Conservation (phyloP, 2,888 invertebrate species). For the Loripinus fragilis region DNA sequence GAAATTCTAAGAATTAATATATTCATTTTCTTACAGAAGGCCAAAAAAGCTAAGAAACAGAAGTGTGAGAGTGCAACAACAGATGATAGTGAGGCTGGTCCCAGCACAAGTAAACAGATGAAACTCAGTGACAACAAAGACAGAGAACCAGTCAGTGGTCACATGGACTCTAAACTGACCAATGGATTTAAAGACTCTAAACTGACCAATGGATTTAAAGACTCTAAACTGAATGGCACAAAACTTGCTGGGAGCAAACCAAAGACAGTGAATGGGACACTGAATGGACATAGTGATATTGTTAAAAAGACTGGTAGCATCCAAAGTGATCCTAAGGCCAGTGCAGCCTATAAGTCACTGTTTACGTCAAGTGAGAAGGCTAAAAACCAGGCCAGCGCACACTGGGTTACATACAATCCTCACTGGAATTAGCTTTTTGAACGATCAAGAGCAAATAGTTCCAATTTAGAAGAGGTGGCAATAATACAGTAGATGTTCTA, state of each 20-base stretch:
- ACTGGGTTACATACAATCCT: constrained; percentile 99
- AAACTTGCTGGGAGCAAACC: constrained; percentile 68
- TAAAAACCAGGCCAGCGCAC: constrained; percentile 93
- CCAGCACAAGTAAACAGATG: constrained; percentile 63
- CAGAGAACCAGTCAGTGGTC: constrained; percentile 85
- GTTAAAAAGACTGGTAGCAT: constrained; percentile 84
- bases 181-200: constrained; percentile 50
- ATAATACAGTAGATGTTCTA: too few relatives aligned
- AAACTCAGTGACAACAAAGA: constrained; percentile 51
- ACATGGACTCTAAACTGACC: constrained; percentile 46
- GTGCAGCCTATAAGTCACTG: constrained; percentile 96
- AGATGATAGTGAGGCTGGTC: constrained; percentile 34
- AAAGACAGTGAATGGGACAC: constrained; percentile 54
- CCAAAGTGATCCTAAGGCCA: constrained; percentile 94
- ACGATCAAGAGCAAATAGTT: too few relatives aligned
- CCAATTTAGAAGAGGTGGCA: too few relatives aligned
- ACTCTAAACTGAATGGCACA: background rate
- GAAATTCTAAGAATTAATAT: background rate
- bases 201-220: constrained; percentile 48
- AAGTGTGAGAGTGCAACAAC: constrained; percentile 52
- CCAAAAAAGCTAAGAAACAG: constrained; percentile 86
- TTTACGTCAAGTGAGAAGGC: constrained; percentile 96
- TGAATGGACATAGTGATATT: constrained; percentile 64
- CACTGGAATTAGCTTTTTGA: constrained; percentile 74
- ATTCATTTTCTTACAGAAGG: constrained; percentile 84